These are phyloP conservation scores for Criorhina ranunculi DNA, from an alignment of 2,888 invertebrate genomes.

Conservation along the genomic window DNA sequence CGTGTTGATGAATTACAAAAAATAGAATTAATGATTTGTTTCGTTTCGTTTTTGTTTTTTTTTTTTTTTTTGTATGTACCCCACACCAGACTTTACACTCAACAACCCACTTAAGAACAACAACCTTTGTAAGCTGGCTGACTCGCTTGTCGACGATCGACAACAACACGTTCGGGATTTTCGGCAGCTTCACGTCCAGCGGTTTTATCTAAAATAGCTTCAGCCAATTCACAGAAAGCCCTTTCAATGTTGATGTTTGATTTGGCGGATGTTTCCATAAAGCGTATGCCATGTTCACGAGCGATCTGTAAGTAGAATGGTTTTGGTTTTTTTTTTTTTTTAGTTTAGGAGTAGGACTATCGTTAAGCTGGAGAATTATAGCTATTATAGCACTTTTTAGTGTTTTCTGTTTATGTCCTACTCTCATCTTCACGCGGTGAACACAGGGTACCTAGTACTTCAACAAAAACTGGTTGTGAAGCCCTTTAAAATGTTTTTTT, in stretches of 20 bases:
- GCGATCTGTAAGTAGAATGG: constrained; percentile 90
- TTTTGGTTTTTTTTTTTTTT: too few relatives aligned
- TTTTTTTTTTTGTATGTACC: constrained; percentile 50
- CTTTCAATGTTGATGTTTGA: constrained; percentile 98
- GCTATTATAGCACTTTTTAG: too few relatives aligned
- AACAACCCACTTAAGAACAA: constrained; percentile 82
- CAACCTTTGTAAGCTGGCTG: constrained; percentile 84
- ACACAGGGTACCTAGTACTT: too few relatives aligned
- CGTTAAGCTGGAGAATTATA: too few relatives aligned
- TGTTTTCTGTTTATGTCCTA: too few relatives aligned
- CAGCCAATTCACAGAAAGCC: constrained; percentile 97
- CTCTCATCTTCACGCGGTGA: too few relatives aligned
- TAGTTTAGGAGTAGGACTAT: too few relatives aligned
- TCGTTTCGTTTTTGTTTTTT: too few relatives aligned
- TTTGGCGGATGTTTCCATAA: constrained; percentile 99
- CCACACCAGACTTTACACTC: constrained; percentile 31
- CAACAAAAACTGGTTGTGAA: too few relatives aligned
- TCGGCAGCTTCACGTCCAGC: constrained; percentile 92
- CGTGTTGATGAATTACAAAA: constrained; percentile 50
- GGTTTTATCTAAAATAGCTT: constrained; percentile 97
- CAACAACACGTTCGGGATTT: constrained; percentile 88
- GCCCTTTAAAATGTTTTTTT: too few relatives aligned
- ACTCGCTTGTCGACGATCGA: constrained; percentile 88
- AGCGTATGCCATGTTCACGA: constrained; percentile 96
- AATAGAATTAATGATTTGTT: constrained; percentile 47